phyloP scores from a whole-genome alignment of 2,888 invertebrate genomes.

The Apantesis nais region DNA sequence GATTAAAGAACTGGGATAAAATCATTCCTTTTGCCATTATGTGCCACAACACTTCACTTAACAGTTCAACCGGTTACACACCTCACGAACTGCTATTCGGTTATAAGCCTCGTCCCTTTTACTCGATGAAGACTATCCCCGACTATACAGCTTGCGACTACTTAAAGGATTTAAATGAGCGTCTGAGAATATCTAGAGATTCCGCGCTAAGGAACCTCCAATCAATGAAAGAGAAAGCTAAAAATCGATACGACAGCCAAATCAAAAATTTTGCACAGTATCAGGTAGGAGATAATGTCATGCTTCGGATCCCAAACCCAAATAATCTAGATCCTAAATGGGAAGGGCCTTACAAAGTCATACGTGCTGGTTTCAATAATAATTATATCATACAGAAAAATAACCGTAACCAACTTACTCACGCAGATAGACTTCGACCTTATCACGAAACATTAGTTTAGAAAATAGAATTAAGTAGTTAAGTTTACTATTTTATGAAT shows the following conservation, averaged over 20 bases:
- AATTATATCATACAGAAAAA: constrained; percentile 42
- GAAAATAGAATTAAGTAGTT: neutral
- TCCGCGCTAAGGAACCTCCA: constrained; percentile 40
- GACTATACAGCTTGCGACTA: constrained; percentile 22
- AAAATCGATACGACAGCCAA: constrained; percentile 47
- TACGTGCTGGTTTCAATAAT: constrained; percentile 47
- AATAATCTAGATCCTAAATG: constrained; percentile 54
- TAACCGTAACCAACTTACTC: constrained; percentile 33
- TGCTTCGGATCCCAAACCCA: constrained; percentile 47
- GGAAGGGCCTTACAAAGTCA: constrained; percentile 49
- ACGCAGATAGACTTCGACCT: constrained; percentile 42
- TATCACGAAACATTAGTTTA: neutral
- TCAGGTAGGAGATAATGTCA: constrained; percentile 40
- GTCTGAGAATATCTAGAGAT: constrained; percentile 43
- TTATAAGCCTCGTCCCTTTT: constrained; percentile 50
- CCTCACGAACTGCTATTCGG: constrained; percentile 54
- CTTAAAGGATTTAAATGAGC: neutral
- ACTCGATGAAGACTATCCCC: constrained; percentile 40
- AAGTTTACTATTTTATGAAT: too few relatives aligned
- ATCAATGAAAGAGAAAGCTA: constrained; percentile 52
- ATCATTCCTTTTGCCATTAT: constrained; percentile 55
- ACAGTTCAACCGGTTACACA: constrained; percentile 44
- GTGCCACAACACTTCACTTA: constrained; percentile 55
- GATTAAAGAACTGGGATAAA: constrained; percentile 46
- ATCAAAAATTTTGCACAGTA: constrained; percentile 47